Evolutionary conservation across 2,113 vertebrate species (phyloP), one percentile per base, ranked within the genome.

Genomic region (Galbula dea): DNA sequence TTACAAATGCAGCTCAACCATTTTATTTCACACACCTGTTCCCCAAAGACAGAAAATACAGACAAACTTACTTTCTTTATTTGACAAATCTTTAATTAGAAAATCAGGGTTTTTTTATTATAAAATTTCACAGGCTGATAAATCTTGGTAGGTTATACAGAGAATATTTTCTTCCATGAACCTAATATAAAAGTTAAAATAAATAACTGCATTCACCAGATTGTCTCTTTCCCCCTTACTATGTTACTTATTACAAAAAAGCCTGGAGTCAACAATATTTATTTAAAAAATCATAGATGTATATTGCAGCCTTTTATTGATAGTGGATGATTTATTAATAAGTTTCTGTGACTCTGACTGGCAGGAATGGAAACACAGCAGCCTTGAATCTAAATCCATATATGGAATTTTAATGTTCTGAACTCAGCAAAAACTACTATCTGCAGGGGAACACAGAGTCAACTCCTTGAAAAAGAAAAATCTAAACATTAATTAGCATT

Each of bases 21-120:
- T 80, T 96, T 92, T 83, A 83, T 92, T 92, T 88, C 58, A 86
- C 54, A 36, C 7, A 43, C 52, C 32, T 72, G 57, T n/a, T 46
- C 80, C 90, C 85, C 89, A 83, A 78, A 94, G 76, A 89, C 66
- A 97, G 66, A 75, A 97, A 95, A 95, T 63, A 93, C 45, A 84
- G 90, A 91, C 74, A 93, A 67, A 13, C 71, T 87, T 95, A 48
- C 89, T 97, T 97, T 93, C 72, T 93, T 97, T 97, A 84, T 97
- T 97, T 97, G 94, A 97, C 94, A 98, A 97, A 97, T 96, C 93
- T 98, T 98, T 98, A 97, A 98, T 98, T 98, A 97, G 92, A 98
- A 98, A 98, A 98, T 62, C 90, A 95, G 54, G n/a, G n/a, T n/a
- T n/a, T 97, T 90, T 96, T 96, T 90, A 92, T 95, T 97, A 97